phyloP scores from a whole-genome alignment of 92 coral and sea anemone genomes.

The Chrysogorgia sp. region DNA sequence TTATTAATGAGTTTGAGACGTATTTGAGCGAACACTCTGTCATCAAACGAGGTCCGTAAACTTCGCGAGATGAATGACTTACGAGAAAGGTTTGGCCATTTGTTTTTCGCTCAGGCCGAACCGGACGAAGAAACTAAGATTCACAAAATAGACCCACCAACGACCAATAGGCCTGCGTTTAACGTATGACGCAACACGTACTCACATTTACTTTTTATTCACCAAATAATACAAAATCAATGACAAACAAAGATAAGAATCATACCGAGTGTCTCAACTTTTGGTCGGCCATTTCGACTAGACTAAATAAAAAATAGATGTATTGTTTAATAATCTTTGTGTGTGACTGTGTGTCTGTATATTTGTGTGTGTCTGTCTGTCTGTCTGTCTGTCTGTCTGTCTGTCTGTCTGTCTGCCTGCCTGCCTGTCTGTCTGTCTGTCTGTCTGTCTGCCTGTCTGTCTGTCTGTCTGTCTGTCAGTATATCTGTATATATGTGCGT shows the following conservation, averaged over 20 bases:
- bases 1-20: too few relatives aligned
- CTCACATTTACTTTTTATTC: too few relatives aligned
- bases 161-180: neutral
- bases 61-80: too few relatives aligned
- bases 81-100: too few relatives aligned
- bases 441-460: too few relatives aligned
- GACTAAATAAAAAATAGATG: neutral
- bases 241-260: neutral
- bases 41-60: too few relatives aligned
- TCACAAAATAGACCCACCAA: too few relatives aligned
- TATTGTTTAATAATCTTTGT: neutral
- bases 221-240: neutral
- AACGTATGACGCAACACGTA: neutral
- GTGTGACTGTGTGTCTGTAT: neutral
- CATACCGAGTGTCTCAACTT: conserved; percentile 42
- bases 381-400: neutral
- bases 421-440: too few relatives aligned
- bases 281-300: conserved; percentile 36
- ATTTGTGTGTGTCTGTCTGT: neutral
- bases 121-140: too few relatives aligned
- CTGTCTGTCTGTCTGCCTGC: too few relatives aligned
- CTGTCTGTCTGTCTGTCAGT: neutral
- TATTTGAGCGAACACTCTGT: too few relatives aligned
- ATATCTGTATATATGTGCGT: neutral
- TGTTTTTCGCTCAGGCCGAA: too few relatives aligned